phyloP scores from a whole-genome alignment of 1,140 invertebrate genomes.

The Trichoplusia ni region DNA sequence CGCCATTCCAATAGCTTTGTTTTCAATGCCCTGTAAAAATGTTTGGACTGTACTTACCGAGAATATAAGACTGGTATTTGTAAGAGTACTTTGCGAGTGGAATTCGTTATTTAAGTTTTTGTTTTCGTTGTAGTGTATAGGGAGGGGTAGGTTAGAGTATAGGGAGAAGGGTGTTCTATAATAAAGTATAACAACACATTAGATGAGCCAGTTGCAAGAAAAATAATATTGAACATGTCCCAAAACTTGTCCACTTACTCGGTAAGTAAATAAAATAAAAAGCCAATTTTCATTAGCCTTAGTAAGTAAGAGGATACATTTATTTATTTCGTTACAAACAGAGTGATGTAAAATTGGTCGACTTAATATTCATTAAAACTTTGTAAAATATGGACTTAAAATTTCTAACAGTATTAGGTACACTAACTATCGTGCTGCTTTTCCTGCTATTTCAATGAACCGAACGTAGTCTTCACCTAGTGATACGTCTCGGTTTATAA shows the following conservation, averaged over 20 bases:
- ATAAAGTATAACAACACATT: no score
- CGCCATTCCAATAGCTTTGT: conserved; percentile 19
- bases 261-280: no score
- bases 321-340: no score
- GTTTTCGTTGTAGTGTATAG: neutral
- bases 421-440: neutral
- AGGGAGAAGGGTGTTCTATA: no score
- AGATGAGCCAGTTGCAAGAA: no score
- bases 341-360: neutral
- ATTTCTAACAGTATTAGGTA: neutral
- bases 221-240: no score
- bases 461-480: conserved; percentile 52
- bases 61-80: neutral
- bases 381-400: neutral
- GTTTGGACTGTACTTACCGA: conserved; percentile 2
- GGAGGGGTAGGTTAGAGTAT: no score
- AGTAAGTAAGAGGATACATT: no score
- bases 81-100: no score
- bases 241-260: no score
- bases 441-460: conserved; percentile 36
- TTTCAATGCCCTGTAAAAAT: conserved; percentile 11
- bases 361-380: conserved; percentile 10
- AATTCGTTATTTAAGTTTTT: no score
- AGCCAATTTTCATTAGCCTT: no score
- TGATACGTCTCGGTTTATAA: conserved; percentile 49